These are phyloP conservation scores for Neotoma lepida DNA, from an alignment of 2,113 vertebrate species.

Conservation along the genomic window DNA sequence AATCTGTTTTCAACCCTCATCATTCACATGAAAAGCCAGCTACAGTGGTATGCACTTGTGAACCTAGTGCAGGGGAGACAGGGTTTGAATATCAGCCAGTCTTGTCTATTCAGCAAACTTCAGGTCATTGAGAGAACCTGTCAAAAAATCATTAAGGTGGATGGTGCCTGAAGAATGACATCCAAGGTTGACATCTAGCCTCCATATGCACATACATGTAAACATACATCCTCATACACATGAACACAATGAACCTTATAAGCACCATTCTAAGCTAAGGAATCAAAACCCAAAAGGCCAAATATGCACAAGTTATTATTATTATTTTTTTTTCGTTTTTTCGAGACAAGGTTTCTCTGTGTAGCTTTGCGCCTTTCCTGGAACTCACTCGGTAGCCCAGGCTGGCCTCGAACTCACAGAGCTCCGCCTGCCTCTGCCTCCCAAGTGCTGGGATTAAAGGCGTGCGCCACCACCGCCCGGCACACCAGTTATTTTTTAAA, in stretches of 20 bases:
- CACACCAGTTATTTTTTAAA: too few relatives aligned
- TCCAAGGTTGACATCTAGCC: neutral
- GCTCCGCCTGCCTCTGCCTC: too few relatives aligned
- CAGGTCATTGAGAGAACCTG: neutral
- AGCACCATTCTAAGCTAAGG: neutral
- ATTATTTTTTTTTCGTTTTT: too few relatives aligned
- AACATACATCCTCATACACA: neutral
- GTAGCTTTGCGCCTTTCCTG: too few relatives aligned
- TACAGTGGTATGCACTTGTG: neutral
- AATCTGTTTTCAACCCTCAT: neutral
- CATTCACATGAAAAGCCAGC: neutral
- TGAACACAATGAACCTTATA: neutral
- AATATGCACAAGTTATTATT: neutral
- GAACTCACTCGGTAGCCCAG: too few relatives aligned
- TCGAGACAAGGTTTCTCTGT: too few relatives aligned
- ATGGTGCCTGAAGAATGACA: neutral
- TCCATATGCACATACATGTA: neutral
- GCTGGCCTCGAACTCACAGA: too few relatives aligned
- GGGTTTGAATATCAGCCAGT: neutral
- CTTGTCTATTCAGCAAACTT: neutral
- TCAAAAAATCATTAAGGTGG: neutral
- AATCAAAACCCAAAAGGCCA: neutral
- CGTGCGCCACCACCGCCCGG: too few relatives aligned
- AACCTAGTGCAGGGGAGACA: too few relatives aligned
- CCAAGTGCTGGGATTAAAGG: too few relatives aligned